phyloP scores from a whole-genome alignment of 2,797 vertebrate genomes.

The Pelodytes ibericus region DNA sequence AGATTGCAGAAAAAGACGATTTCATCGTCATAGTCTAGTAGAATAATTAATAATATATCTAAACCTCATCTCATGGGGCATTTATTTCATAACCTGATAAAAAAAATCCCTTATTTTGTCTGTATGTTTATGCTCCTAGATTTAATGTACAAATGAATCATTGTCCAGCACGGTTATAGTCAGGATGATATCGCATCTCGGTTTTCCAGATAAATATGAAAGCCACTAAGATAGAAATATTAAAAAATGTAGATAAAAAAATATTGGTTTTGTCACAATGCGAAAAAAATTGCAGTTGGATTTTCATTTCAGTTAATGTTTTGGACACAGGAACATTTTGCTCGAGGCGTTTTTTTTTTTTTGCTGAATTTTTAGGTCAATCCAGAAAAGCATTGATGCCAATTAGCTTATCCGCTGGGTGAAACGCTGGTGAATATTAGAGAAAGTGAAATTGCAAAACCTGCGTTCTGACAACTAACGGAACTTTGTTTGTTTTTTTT shows the following conservation, averaged over 20 bases:
- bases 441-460: no score
- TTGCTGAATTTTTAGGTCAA: no score
- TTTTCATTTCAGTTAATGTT: no score
- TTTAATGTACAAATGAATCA: constrained; percentile 33
- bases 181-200: background rate
- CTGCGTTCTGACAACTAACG: no score
- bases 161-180: background rate
- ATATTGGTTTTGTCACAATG: background rate
- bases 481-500: no score
- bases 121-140: constrained; percentile 21
- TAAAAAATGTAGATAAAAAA: background rate
- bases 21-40: constrained; percentile 8
- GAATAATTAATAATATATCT: constrained; percentile 36
- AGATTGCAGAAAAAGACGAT: constrained; percentile 7
- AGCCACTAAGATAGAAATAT: background rate
- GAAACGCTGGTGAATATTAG: no score
- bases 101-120: constrained; percentile 20
- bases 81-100: constrained; percentile 20
- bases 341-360: no score
- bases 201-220: background rate
- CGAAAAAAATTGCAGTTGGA: no score
- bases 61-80: constrained; percentile 16
- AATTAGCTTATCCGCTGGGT: no score
- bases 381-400: no score
- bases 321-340: no score